Evolutionary conservation across 2,888 invertebrate species (phyloP), one percentile per base, ranked within the genome.

Genomic region (Sussaba pulchella): DNA sequence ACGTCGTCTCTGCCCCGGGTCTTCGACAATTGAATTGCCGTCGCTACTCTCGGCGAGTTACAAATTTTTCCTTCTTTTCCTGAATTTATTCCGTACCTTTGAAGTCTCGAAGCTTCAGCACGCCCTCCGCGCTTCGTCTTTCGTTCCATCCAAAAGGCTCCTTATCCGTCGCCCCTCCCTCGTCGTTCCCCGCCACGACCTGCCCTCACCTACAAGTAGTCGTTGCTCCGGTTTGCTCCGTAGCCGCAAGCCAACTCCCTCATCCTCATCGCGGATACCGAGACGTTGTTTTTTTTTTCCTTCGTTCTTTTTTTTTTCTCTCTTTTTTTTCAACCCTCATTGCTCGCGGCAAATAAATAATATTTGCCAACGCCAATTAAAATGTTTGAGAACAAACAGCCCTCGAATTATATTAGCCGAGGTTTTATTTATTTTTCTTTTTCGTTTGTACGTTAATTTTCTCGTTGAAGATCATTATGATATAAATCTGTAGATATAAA

Each of bases 11-110:
- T 31, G 6, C 31, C 31, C 54, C 67, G 47, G 67, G 76, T 80
- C 83, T 82, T 83, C 84, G 87, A 87, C 89, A 88, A 88, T 88
- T 88, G 87, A 87, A 89, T 88, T 88, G 85, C 81, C 85, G 64
- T 84, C 86, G 77, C 85, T 86, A 88, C 88, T 87, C 87, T 82
- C 84, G 82, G 81, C 85, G 87, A 87, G 87, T 88, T 88, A 87
- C 88, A 86, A 87, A 87, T 88, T 88, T 88, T 88, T 86, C 85
- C 86, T 86, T 85, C 69, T 82, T 87, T 81, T 86, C 85, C 83
- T 86, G 84, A 87, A 88, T 88, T 86, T 88, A 85, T 85, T 83
- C 82, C 81, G 82, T 84, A 82, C 87, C 87, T 88, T 88, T 87
- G 87, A 88, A 83, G 78, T 76, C 79, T 59, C 71, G 64, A 36